These are phyloP conservation scores for Tetragnatha montana DNA, from an alignment of 2,888 invertebrate genomes.

Conservation along the genomic window DNA sequence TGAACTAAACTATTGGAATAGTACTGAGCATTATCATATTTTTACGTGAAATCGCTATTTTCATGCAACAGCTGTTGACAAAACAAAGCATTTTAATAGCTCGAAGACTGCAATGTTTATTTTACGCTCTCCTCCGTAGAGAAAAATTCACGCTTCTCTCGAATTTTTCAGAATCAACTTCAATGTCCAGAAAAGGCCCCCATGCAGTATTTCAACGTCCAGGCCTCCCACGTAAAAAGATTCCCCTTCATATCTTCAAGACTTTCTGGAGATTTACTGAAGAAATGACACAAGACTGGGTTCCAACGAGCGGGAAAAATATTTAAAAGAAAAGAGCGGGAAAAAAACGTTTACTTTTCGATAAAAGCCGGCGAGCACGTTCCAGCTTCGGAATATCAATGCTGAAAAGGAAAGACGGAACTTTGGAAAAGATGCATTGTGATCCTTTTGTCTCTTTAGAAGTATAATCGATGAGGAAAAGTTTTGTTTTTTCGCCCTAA, in stretches of 20 bases:
- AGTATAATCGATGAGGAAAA: slow-evolving; percentile 9
- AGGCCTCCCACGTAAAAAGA: neutral
- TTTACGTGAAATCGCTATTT: neutral
- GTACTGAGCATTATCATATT: too few species aligned
- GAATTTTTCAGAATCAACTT: neutral
- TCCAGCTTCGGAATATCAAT: slow-evolving; percentile 15
- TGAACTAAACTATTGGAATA: too few species aligned
- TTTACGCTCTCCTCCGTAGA: neutral
- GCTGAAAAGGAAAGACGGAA: slow-evolving; percentile 1
- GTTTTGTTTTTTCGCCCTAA: neutral
- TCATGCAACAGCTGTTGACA: neutral
- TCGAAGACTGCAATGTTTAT: neutral
- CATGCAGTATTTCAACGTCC: neutral
- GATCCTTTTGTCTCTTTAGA: slow-evolving; percentile 9
- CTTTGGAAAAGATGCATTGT: slow-evolving; percentile 25
- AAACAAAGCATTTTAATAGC: neutral
- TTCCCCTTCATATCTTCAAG: neutral
- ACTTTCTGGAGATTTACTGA: slow-evolving; percentile 2
- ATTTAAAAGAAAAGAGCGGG: neutral
- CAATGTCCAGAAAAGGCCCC: neutral
- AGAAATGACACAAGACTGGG: neutral
- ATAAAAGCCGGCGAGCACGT: slow-evolving; percentile 16
- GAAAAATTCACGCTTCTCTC: neutral
- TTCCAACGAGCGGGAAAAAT: slow-evolving; percentile 5
- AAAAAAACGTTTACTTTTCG: neutral